phyloP scores from a whole-genome alignment of 2,888 invertebrate genomes.

The Folsomia candida region DNA sequence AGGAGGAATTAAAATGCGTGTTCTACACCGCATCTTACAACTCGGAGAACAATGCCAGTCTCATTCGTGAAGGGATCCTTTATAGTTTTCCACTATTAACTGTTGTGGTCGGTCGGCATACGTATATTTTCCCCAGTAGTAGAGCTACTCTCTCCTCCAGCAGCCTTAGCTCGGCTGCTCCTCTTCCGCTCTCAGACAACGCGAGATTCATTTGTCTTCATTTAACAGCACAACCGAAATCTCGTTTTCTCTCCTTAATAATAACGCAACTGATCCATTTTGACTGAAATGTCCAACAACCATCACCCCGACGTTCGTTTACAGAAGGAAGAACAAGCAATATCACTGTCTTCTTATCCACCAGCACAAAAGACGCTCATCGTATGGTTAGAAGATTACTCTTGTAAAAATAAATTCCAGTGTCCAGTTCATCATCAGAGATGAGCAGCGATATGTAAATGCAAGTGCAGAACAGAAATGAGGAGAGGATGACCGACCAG shows the following conservation, averaged over 20 bases:
- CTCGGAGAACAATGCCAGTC: background rate
- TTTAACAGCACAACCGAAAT: conserved; percentile 3
- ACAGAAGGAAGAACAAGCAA: too few species aligned
- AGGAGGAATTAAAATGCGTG: conserved; percentile 7
- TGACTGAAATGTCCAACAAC: too few species aligned
- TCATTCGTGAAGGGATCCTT: background rate
- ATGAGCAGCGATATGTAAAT: too few species aligned
- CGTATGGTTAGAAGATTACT: too few species aligned
- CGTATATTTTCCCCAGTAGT: background rate
- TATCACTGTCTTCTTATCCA: too few species aligned
- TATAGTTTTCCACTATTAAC: background rate
- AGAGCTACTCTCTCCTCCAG: background rate
- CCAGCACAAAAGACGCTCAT: too few species aligned
- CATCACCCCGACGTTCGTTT: too few species aligned
- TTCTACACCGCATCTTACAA: conserved; percentile 4
- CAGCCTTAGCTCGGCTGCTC: too few species aligned
- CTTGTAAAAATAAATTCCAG: too few species aligned
- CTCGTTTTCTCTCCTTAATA: background rate
- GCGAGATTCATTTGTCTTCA: conserved; percentile 2
- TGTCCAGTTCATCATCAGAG: too few species aligned
- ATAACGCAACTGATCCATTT: background rate
- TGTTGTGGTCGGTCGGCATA: background rate
- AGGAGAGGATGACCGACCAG: background rate
- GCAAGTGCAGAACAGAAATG: too few species aligned
- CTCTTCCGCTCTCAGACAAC: background rate